Evolutionary conservation across 1,140 invertebrate genomes (phyloP).

Genomic region (Plectus sambesii): DNA sequence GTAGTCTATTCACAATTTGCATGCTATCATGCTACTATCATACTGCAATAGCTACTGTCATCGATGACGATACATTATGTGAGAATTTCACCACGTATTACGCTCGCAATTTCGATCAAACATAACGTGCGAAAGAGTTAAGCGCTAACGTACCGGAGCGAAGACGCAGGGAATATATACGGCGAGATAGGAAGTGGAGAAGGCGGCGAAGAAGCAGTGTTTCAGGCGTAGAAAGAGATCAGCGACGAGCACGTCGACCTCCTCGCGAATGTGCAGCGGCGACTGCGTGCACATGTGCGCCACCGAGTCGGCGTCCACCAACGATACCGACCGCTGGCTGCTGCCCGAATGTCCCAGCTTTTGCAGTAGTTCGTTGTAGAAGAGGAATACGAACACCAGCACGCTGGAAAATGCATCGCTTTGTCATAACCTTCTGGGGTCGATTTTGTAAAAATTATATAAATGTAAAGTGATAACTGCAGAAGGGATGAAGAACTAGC

Average conservation of each 20-base stretch:
- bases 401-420: slow-evolving; percentile 53
- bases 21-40: no score
- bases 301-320: slow-evolving; percentile 25
- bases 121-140: background rate
- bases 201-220: slow-evolving; percentile 75
- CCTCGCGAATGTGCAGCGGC: slow-evolving; percentile 57
- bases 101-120: background rate
- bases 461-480: no score
- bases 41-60: no score
- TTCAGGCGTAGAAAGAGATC: slow-evolving; percentile 80
- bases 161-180: slow-evolving; percentile 78
- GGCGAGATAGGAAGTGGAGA: slow-evolving; percentile 76
- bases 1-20: no score
- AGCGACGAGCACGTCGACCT: slow-evolving; percentile 67
- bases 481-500: no score
- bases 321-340: no score
- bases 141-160: slow-evolving; percentile 57
- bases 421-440: slow-evolving; percentile 4
- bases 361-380: slow-evolving; percentile 53
- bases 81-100: no score
- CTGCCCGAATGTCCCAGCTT: slow-evolving; percentile 36
- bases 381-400: slow-evolving; percentile 70
- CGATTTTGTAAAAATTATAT: no score
- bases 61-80: no score
- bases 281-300: slow-evolving; percentile 25